Percentiles rank a stretch among this genome's conserved stretches.
These are phyloP conservation scores for Alfaro cultratus DNA, from an alignment of 2,797 vertebrate genomes.

Conservation along the genomic window DNA sequence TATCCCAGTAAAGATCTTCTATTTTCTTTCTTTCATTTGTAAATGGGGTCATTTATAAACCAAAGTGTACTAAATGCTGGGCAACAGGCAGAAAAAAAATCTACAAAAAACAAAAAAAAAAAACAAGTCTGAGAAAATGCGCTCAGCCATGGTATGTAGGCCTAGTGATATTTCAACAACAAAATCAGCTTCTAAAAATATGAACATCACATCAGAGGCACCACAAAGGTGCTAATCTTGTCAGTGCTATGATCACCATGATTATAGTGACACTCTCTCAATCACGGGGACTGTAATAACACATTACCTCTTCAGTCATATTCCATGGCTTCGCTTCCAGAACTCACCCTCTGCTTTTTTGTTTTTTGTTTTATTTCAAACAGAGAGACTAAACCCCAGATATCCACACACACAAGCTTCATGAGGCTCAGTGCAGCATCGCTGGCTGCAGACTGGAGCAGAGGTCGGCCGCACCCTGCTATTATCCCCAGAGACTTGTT, in stretches of 20 bases:
- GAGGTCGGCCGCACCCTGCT: conserved; percentile 71
- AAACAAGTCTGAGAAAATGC: neutral
- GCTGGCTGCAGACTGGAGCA: conserved; percentile 56
- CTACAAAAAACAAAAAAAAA: neutral
- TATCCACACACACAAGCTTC: conserved; percentile 14
- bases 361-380: conserved; percentile 24
- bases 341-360: conserved; percentile 13
- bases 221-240: conserved; percentile 54
- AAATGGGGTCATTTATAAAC: neutral
- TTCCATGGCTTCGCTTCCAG: conserved; percentile 40
- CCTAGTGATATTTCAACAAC: conserved; percentile 26
- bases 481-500: conserved; percentile 70
- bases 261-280: conserved; percentile 56
- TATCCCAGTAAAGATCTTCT: neutral
- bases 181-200: conserved; percentile 30
- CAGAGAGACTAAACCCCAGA: conserved; percentile 28
- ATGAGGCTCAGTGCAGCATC: conserved; percentile 52
- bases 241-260: conserved; percentile 60
- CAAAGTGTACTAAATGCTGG: neutral
- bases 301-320: conserved; percentile 31
- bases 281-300: conserved; percentile 55
- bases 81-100: neutral
- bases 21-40: neutral
- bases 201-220: conserved; percentile 38
- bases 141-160: neutral